A percentile compares a stretch with the other conserved stretches of the same genome.
Evolutionary conservation across 2,888 invertebrate species (phyloP).

Genomic region (Nomada fucata): DNA sequence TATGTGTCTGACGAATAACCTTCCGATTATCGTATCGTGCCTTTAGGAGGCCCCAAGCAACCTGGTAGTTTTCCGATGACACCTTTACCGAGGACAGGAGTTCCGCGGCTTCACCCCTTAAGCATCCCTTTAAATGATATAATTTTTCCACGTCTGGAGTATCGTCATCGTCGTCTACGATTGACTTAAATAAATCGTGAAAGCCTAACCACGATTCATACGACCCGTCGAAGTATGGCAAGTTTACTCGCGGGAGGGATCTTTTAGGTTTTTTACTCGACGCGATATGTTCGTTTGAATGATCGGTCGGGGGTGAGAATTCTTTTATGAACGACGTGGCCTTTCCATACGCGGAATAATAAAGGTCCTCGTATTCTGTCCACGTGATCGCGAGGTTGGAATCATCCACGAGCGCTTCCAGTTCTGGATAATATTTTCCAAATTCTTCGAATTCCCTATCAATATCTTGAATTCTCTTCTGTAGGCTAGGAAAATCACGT

Average conservation of each 20-base stretch:
- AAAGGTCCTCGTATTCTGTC: slow-evolving; percentile 1
- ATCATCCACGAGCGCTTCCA: neutral
- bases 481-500: neutral
- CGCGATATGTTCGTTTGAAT: neutral
- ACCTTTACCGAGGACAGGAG: neutral
- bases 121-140: slow-evolving; percentile 3
- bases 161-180: neutral
- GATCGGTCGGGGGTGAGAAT: neutral
- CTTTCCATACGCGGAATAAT: slow-evolving; percentile 3
- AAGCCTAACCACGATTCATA: slow-evolving; percentile 13
- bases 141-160: neutral
- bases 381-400: neutral
- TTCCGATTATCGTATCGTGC: slow-evolving; percentile 12
- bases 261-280: neutral
- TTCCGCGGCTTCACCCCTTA: slow-evolving; percentile 12
- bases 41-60: slow-evolving; percentile 5
- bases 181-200: slow-evolving; percentile 9
- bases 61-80: slow-evolving; percentile 7
- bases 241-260: neutral
- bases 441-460: slow-evolving; percentile 5
- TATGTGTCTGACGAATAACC: slow-evolving; percentile 8
- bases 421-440: neutral
- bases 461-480: neutral
- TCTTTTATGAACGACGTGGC: neutral
- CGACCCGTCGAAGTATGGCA: neutral